phyloP scores from a whole-genome alignment of 1,140 invertebrate genomes.

The Drosophila ohnishii region DNA sequence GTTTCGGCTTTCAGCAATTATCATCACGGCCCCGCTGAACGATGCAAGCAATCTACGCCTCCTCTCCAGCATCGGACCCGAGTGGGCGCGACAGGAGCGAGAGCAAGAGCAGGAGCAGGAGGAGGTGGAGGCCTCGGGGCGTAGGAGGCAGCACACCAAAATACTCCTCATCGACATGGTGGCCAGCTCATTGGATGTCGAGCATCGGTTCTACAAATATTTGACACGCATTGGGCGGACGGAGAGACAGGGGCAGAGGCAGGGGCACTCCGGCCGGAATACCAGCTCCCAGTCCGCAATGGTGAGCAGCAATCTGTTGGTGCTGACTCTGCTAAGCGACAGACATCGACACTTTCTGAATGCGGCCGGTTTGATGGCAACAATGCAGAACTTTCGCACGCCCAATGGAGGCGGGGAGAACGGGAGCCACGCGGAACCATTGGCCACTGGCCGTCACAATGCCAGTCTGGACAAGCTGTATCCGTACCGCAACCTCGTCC shows the following conservation, averaged over 20 bases:
- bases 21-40: constrained; percentile 75
- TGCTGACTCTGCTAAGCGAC: constrained; percentile 81
- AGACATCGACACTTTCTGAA: constrained; percentile 78
- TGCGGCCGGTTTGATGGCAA: constrained; percentile 66
- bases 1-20: constrained; percentile 61
- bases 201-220: constrained; percentile 79
- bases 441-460: constrained; percentile 25
- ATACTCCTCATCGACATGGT: constrained; percentile 80
- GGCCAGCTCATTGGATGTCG: constrained; percentile 75
- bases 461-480: constrained; percentile 43
- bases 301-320: constrained; percentile 73
- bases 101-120: background rate
- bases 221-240: constrained; percentile 53
- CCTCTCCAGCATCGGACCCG: constrained; percentile 29
- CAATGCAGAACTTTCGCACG: constrained; percentile 69
- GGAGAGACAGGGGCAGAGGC: background rate
- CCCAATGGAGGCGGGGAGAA: constrained; percentile 2
- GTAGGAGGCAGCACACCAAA: constrained; percentile 63
- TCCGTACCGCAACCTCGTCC: constrained; percentile 73
- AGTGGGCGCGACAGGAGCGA: constrained; percentile 18
- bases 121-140: background rate
- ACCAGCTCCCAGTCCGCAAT: constrained; percentile 32
- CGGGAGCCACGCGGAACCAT: constrained; percentile 4
- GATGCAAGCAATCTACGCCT: constrained; percentile 72
- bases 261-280: background rate